Percentiles rank a stretch among this genome's conserved stretches.
Evolutionary conservation across 2,113 vertebrate genomes (phyloP).

Genomic region (Pseudorectes ferrugineus): DNA sequence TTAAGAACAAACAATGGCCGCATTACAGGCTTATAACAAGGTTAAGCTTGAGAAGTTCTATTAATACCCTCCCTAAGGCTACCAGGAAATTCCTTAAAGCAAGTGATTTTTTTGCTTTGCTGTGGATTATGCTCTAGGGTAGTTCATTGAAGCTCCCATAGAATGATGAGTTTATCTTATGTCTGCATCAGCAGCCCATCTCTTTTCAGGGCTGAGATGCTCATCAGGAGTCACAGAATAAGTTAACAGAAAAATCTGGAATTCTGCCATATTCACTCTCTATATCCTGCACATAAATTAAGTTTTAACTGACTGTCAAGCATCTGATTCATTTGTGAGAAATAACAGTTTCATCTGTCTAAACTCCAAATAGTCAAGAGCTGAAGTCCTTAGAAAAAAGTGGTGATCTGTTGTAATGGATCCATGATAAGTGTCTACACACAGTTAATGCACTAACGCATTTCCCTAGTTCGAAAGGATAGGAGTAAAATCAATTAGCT

Average conservation of each 20-base stretch:
- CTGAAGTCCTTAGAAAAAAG: neutral
- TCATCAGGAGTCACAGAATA: slow-evolving; percentile 49
- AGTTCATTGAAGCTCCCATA: slow-evolving; percentile 33
- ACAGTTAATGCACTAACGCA: neutral
- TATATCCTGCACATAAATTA: slow-evolving; percentile 52
- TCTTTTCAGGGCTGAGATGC: slow-evolving; percentile 15
- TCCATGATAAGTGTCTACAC: neutral
- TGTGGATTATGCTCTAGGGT: slow-evolving; percentile 6
- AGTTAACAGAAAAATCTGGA: slow-evolving; percentile 51
- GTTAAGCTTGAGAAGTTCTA: slow-evolving; percentile 63
- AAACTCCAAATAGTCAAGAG: slow-evolving; percentile 44
- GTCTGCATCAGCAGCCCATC: slow-evolving; percentile 36
- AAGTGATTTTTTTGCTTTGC: slow-evolving; percentile 36
- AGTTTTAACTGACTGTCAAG: slow-evolving; percentile 65
- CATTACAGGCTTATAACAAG: slow-evolving; percentile 46
- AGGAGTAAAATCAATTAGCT: neutral
- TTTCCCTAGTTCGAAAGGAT: neutral
- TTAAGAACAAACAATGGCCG: slow-evolving; percentile 41
- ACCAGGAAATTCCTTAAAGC: slow-evolving; percentile 65
- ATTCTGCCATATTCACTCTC: slow-evolving; percentile 30
- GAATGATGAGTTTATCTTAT: slow-evolving; percentile 43
- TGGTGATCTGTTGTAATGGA: neutral
- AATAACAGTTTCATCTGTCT: slow-evolving; percentile 41
- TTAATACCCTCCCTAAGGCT: slow-evolving; percentile 55
- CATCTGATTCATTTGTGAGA: slow-evolving; percentile 57